Evolutionary conservation across 2,888 invertebrate species (phyloP).

Genomic region (Merodon equestris): DNA sequence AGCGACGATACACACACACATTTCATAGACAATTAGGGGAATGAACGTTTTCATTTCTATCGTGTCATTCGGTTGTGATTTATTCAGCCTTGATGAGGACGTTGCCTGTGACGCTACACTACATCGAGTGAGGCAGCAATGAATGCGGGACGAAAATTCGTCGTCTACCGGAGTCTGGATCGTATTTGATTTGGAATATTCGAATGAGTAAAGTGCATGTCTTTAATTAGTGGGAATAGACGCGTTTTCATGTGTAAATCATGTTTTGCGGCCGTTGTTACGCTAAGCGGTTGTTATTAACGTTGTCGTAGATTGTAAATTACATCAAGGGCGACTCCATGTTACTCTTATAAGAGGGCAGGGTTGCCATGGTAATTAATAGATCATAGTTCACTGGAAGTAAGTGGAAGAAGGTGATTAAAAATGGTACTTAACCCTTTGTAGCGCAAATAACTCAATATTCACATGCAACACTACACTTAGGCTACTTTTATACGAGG

Average conservation of each 20-base stretch:
- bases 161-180: neutral
- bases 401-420: too few relatives aligned
- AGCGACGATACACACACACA: constrained; percentile 24
- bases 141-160: too few relatives aligned
- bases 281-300: neutral
- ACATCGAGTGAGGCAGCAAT: neutral
- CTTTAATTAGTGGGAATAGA: constrained; percentile 41
- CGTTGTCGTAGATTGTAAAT: too few relatives aligned
- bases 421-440: too few relatives aligned
- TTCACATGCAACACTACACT: too few relatives aligned
- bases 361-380: too few relatives aligned
- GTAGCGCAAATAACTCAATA: too few relatives aligned
- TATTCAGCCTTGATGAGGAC: constrained; percentile 46
- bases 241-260: constrained; percentile 19
- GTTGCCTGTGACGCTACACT: too few relatives aligned
- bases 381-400: too few relatives aligned
- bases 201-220: constrained; percentile 50
- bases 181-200: constrained; percentile 33
- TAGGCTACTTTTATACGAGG: too few relatives aligned
- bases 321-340: too few relatives aligned
- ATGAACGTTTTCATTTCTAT: constrained; percentile 54
- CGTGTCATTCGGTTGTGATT: constrained; percentile 49
- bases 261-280: constrained; percentile 37
- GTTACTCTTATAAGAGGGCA: too few relatives aligned
- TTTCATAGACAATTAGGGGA: constrained; percentile 51